Evolutionary conservation across 2,113 vertebrate species (phyloP).

Genomic region (Epinephelus lanceolatus): DNA sequence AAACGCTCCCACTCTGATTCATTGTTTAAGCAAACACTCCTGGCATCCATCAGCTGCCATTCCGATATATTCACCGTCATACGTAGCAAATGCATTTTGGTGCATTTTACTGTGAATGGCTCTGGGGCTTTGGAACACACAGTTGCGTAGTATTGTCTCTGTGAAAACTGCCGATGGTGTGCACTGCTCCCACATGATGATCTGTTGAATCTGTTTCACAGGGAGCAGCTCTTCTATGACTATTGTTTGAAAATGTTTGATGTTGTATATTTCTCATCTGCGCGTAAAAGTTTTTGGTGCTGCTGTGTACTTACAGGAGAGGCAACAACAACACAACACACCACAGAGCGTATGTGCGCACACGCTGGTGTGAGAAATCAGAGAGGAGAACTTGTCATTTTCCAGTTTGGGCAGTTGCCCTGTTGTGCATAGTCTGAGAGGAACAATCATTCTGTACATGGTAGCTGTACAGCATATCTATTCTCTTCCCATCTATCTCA

Average conservation of each 20-base stretch:
- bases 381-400: slow-evolving; percentile 52
- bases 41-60: slow-evolving; percentile 68
- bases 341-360: background rate
- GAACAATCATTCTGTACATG: slow-evolving; percentile 64
- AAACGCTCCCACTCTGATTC: slow-evolving; percentile 70
- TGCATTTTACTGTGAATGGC: slow-evolving; percentile 66
- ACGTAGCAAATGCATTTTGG: slow-evolving; percentile 61
- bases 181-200: slow-evolving; percentile 62
- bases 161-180: slow-evolving; percentile 58
- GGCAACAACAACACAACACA: slow-evolving; percentile 17
- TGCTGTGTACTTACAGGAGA: slow-evolving; percentile 24
- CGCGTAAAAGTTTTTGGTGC: slow-evolving; percentile 47
- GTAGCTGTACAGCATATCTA: slow-evolving; percentile 73
- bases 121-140: slow-evolving; percentile 64
- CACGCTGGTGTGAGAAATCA: slow-evolving; percentile 25
- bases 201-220: slow-evolving; percentile 65
- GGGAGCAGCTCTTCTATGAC: slow-evolving; percentile 46
- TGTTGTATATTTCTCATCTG: slow-evolving; percentile 25
- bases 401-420: slow-evolving; percentile 68
- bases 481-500: slow-evolving; percentile 77
- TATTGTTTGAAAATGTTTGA: slow-evolving; percentile 48
- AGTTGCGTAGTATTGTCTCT: slow-evolving; percentile 59
- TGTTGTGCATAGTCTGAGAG: slow-evolving; percentile 61
- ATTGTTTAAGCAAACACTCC: slow-evolving; percentile 80
- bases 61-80: slow-evolving; percentile 68